A percentile compares a stretch with the other conserved stretches of the same genome.
Evolutionary conservation across 2,888 invertebrate genomes (phyloP).

Genomic region (Anoplius nigerrimus): DNA sequence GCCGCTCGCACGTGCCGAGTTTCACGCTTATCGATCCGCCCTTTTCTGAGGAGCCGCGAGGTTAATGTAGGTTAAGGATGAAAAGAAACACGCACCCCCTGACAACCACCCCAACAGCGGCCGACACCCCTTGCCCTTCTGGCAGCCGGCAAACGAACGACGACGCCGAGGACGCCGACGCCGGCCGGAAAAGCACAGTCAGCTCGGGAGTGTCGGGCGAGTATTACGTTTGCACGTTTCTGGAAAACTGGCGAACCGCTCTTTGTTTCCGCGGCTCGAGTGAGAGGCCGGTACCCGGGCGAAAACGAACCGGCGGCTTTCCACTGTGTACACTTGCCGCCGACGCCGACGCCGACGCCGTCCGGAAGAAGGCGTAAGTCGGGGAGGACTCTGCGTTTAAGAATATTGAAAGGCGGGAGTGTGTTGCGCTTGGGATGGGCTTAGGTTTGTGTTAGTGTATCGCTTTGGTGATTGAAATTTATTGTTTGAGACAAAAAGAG

Average conservation of each 20-base stretch:
- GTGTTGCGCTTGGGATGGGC: too few relatives aligned
- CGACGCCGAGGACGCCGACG: slow-evolving; percentile 16
- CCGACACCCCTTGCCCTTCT: too few relatives aligned
- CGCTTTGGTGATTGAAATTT: too few relatives aligned
- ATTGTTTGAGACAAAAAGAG: too few relatives aligned
- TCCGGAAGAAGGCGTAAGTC: too few relatives aligned
- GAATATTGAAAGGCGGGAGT: too few relatives aligned
- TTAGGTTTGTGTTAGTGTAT: too few relatives aligned
- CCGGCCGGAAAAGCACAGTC: slow-evolving; percentile 42
- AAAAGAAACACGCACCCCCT: slow-evolving; percentile 51
- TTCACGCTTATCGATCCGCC: slow-evolving; percentile 61
- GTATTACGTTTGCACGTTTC: slow-evolving; percentile 46
- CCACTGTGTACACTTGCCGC: slow-evolving; percentile 30
- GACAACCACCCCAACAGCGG: too few relatives aligned
- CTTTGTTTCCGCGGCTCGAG: slow-evolving; percentile 44
- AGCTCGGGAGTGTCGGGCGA: slow-evolving; percentile 31
- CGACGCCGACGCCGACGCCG: too few relatives aligned
- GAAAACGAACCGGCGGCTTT: not conserved
- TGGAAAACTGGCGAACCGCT: slow-evolving; percentile 42
- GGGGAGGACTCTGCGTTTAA: too few relatives aligned
- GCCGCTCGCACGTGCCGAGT: slow-evolving; percentile 48
- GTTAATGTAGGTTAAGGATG: slow-evolving; percentile 62
- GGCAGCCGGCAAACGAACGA: not conserved
- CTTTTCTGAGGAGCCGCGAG: slow-evolving; percentile 41
- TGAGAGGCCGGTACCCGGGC: slow-evolving; percentile 19